Base-by-base conservation (phyloP, 2,113 vertebrate genomes). In the Myrmophylax atrothorax region DNA sequence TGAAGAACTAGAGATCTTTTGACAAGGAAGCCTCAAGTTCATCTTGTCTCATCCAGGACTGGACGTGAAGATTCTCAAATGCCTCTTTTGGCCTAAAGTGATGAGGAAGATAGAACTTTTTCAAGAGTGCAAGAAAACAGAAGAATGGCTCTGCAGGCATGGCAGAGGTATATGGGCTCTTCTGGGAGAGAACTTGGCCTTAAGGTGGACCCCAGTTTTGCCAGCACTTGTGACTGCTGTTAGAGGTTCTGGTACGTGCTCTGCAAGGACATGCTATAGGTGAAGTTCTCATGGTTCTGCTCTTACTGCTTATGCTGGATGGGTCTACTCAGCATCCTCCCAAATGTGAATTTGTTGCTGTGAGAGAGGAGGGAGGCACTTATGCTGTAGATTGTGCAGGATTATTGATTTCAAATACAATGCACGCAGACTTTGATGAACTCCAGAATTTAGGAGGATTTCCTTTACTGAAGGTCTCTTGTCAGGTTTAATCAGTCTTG, bases 331-430 rank as follows among this genome's bases (percentile, higher is more conserved):
- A 73, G 60, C 38, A 55, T 56, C 49, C 70, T 84, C 53, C 58
- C 37, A 84, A 62, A 74, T 49, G 63, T 38, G 29, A 23, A 74
- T 82, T 88, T 64, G 15, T 76, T 84, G 52, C 56, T 59, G 58
- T 52, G 62, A 81, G 66, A 80, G n/a, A 72, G 28, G 44, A 74
- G 35, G 46, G 18, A 29, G 58, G n/a, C 62, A 50, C 46, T 72
- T 35, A 9, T 4, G 31, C 46, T 79, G 40, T 33, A 73, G 58
- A 38, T 87, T 0, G 0, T 84, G 83, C 14, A 42, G 44, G 47
- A 37, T 78, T 78, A 73, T 78, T 87, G 80, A 82, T 92, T 95
- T 94, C n/a, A 77, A 90, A 90, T 80, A 55, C 74, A 79, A 33
- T 35, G 29, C 60, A 37, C 18, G n/a, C 7, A 28, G 76, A 38